phyloP scores from a whole-genome alignment of 1,140 invertebrate species.

The Rhagoletis pomonella region DNA sequence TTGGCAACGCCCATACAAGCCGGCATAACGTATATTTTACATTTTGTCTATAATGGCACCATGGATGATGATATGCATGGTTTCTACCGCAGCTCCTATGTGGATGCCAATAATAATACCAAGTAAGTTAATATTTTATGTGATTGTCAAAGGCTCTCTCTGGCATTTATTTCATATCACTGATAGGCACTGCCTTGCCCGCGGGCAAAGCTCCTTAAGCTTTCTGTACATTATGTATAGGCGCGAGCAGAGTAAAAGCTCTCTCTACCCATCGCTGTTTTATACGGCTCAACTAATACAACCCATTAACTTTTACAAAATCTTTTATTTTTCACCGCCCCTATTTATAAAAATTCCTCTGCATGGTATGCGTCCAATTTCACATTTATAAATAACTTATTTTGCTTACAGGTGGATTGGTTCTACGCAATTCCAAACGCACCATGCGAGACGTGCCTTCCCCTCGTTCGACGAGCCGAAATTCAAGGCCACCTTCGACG shows the following conservation, averaged over 20 bases:
- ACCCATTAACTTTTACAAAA: too few species aligned
- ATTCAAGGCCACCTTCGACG: slow-evolving; percentile 86
- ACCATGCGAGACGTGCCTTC: slow-evolving; percentile 87
- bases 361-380: too few species aligned
- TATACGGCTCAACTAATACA: too few species aligned
- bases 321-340: too few species aligned
- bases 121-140: slow-evolving; percentile 66
- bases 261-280: too few species aligned
- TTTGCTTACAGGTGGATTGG: slow-evolving; percentile 78
- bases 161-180: too few species aligned
- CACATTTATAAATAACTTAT: neutral
- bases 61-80: slow-evolving; percentile 80
- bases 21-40: slow-evolving; percentile 72
- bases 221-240: too few species aligned
- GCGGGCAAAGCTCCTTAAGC: too few species aligned
- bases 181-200: too few species aligned
- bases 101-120: slow-evolving; percentile 70
- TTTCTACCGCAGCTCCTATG: slow-evolving; percentile 88
- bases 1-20: slow-evolving; percentile 66
- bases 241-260: too few species aligned
- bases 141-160: too few species aligned
- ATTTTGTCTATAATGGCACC: slow-evolving; percentile 76
- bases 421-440: slow-evolving; percentile 88
- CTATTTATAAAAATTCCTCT: too few species aligned
- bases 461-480: slow-evolving; percentile 93